Percentiles rank a stretch among this genome's conserved stretches.
Evolutionary conservation across 2,113 vertebrate genomes (phyloP).

Genomic region (Anoura caudifer): DNA sequence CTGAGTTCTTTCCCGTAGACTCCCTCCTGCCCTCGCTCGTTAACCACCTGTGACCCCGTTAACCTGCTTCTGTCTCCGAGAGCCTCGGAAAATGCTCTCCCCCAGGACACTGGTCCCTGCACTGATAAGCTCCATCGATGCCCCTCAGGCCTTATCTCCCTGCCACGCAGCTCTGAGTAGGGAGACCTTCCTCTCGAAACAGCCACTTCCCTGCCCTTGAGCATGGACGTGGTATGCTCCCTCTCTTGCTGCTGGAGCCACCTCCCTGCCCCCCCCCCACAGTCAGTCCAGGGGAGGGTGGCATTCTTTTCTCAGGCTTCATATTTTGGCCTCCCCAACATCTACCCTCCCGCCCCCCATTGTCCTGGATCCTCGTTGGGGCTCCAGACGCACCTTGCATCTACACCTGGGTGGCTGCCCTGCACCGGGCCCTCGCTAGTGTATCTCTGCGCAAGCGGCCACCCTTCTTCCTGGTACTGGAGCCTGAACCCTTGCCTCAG

Average conservation of each 20-base stretch:
- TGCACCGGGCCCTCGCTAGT: fast-evolving
- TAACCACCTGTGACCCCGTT: background rate
- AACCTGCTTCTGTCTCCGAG: background rate
- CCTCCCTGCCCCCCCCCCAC: background rate
- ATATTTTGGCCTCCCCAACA: background rate
- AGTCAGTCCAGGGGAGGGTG: background rate
- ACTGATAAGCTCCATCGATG: background rate
- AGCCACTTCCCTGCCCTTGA: background rate
- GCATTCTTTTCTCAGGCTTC: background rate
- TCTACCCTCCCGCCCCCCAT: fast-evolving
- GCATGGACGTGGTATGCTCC: background rate
- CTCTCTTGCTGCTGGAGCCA: background rate
- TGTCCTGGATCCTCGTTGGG: background rate
- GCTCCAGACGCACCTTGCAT: fast-evolving
- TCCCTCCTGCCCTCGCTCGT: background rate
- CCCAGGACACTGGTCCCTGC: background rate
- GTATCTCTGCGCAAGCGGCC: background rate
- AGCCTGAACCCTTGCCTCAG: background rate
- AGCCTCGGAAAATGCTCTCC: background rate
- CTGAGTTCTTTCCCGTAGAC: background rate
- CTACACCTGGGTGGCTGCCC: background rate
- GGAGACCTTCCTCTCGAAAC: background rate
- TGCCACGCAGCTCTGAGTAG: background rate
- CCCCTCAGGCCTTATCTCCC: background rate
- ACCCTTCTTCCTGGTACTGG: too few relatives aligned